Evolutionary conservation across 2,888 invertebrate genomes (phyloP), one percentile per base, ranked within the genome.

Genomic region (Mythimna ferrago): DNA sequence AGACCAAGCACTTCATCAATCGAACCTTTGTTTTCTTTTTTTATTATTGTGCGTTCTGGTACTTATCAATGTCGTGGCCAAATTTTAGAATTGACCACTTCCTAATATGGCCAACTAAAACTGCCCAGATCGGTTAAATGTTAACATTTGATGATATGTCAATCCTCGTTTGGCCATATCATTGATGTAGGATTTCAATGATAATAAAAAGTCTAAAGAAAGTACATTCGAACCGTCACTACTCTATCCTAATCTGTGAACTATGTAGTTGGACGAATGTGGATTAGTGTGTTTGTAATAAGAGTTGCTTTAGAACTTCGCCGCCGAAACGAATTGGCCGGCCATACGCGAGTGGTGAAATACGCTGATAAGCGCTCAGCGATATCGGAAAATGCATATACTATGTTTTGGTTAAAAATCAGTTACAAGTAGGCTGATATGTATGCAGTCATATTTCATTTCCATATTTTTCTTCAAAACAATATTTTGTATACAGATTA

Each of bases 291-390:
- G 2, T 64, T 53, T 54, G 32, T 69, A 14, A 32, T 32, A 32
- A 16, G 60, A 56, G 19, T 56, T 56, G 11, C 35, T 21, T 21
- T 60, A 53, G 26, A 60, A 67, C 10, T 66, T 10, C 0, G 16
- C 7, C 38, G 38, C 11, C 41, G 38, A n/a, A 7, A 19, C 26
- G 32, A 57, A 57, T 38, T 38, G 48, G 35, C 54, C 3, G 6
- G 21, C 7, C 38, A 54, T 26, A 66, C 16, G 41, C n/a, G 9
- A 32, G 35, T 60, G 16, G 60, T 58, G 35, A 48, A 60, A 66
- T 66, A 44, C 11, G 4, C 66, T 60, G 66, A 61, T 74, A 74
- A 66, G 60, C 51, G 41, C 56, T 14, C 19, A 32, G 16, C 53
- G 44, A 38, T 48, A 66, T 11, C 16, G 4, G 26, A 44, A 51